These are phyloP conservation scores for Ibidorhyncha struthersii DNA, from an alignment of 2,113 vertebrate species.

Conservation along the genomic window DNA sequence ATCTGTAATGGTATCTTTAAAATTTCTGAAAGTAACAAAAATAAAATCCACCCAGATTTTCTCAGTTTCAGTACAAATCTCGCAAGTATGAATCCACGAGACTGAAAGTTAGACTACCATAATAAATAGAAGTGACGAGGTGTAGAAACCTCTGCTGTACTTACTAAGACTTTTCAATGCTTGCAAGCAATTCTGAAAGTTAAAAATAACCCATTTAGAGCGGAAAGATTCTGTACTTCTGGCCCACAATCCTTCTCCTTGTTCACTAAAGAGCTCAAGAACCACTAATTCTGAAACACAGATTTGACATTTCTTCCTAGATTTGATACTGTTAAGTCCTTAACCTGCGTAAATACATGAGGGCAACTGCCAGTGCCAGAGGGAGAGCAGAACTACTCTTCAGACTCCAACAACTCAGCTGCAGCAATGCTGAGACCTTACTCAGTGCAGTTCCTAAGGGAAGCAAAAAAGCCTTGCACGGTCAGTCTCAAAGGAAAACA, in stretches of 20 bases:
- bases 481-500: neutral
- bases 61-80: neutral
- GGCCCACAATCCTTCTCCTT: neutral
- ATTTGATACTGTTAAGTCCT: neutral
- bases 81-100: neutral
- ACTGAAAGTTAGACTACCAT: neutral
- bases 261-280: neutral
- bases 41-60: neutral
- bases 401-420: neutral
- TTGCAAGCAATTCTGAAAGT: neutral
- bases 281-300: neutral
- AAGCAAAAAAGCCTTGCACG: neutral
- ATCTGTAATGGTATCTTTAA: neutral
- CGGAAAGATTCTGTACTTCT: neutral
- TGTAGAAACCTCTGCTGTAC: neutral
- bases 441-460: neutral
- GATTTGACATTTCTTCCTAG: neutral
- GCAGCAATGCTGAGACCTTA: neutral
- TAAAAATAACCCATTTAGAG: neutral
- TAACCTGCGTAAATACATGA: accelerated
- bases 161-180: neutral
- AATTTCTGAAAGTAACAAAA: neutral
- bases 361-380: neutral
- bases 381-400: neutral
- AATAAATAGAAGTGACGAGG: neutral